Conservation (phyloP, 1,140 invertebrate genomes). For the Helicoverpa armigera region DNA sequence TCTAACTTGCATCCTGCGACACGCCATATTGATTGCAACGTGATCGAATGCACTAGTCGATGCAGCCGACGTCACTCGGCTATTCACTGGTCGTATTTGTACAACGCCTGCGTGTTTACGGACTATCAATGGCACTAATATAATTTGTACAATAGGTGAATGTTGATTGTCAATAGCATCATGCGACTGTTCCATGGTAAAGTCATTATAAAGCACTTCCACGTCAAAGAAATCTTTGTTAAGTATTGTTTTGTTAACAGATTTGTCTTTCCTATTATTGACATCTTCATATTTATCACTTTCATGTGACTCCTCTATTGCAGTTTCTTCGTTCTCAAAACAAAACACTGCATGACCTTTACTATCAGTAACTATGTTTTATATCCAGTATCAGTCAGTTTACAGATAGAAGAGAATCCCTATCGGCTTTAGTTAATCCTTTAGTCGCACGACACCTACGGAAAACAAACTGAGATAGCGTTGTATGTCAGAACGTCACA, state of each 20-base stretch:
- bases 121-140: constrained; percentile 15
- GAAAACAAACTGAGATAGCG: constrained; percentile 22
- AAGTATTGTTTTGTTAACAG: not conserved
- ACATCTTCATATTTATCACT: not conserved
- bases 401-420: constrained; percentile 9
- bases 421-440: constrained; percentile 6
- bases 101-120: constrained; percentile 2
- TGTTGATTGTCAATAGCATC: constrained; percentile 14
- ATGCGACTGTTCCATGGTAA: not conserved
- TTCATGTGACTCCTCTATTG: not conserved
- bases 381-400: constrained; percentile 17
- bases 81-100: constrained; percentile 23
- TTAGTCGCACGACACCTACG: constrained; percentile 12
- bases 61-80: constrained; percentile 24
- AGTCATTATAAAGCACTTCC: not conserved
- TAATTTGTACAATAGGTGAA: constrained; percentile 27
- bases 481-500: constrained; percentile 12
- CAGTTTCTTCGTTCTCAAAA: not conserved
- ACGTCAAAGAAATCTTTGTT: constrained; percentile 8
- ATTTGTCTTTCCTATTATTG: not conserved
- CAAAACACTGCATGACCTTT: constrained; percentile 15
- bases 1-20: not conserved
- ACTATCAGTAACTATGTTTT: not conserved
- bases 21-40: constrained; percentile 6
- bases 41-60: constrained; percentile 18